phyloP scores from a whole-genome alignment of 2,113 vertebrate species.

The Chamaea fasciata region DNA sequence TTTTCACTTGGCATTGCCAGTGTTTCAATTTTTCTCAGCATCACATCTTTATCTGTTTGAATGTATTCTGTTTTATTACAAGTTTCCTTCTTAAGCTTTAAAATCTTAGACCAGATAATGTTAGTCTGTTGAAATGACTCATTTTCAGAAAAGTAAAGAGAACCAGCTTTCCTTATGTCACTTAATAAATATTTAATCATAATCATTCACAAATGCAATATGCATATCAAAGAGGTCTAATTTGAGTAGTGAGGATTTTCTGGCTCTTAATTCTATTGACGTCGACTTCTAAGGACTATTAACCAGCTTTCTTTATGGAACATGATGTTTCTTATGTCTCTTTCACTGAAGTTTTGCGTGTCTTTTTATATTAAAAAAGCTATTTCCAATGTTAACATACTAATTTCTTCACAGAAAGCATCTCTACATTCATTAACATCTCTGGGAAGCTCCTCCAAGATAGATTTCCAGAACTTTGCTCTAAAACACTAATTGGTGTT shows the following conservation, averaged over 20 bases:
- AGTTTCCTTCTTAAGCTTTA: background rate
- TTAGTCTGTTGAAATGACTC: background rate
- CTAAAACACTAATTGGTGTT: background rate
- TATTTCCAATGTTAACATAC: background rate
- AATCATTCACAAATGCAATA: background rate
- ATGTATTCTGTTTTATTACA: background rate
- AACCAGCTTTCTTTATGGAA: background rate
- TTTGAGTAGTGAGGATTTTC: background rate
- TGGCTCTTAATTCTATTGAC: background rate
- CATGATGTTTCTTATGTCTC: background rate
- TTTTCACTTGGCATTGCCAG: background rate
- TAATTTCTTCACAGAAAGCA: background rate
- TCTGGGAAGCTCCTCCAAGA: background rate
- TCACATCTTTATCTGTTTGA: background rate
- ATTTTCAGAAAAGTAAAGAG: background rate
- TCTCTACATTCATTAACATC: background rate
- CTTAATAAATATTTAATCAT: background rate
- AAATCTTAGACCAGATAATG: background rate
- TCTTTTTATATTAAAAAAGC: background rate
- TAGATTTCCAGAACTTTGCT: background rate
- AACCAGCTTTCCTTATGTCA: background rate
- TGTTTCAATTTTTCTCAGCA: background rate
- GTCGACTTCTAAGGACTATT: background rate
- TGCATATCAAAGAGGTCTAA: background rate
- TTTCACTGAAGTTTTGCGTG: background rate